Evolutionary conservation across 1,140 invertebrate genomes (phyloP), one percentile per base, ranked within the genome.

Genomic region (Camponotus floridanus): DNA sequence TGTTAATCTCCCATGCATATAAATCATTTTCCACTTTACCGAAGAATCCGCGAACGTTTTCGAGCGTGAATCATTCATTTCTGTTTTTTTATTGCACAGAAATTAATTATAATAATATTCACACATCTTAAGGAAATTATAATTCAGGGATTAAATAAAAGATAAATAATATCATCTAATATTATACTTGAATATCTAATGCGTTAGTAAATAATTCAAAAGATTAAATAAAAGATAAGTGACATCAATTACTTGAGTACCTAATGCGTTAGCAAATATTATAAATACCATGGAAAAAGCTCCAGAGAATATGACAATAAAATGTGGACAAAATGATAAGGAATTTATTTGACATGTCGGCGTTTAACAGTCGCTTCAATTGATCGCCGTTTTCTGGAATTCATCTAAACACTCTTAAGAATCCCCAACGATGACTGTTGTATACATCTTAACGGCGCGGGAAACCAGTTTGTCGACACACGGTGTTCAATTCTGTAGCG

Each of bases 11-110:
- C 26, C 55, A 61, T 74, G 68, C 79, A 83, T 83, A 74, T 62
- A 83, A 74, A 83, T 83, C 55, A 83, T 73, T 83, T 83, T 83
- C 26, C 55, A 31, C 68, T 73, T 83, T 83, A 61, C 79, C 26
- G 68, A 83, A 83, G 31, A 73, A 83, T 83, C 18, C 31, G 67
- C 39, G n/a, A 31, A 18, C 55, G 55, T 81, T 81, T 81, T 73
- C 18, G 55, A 59, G 51, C 55, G 7, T 74, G 18, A 73, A 62
- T n/a, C 39, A 31, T 36, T 15, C 3, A 31, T 6, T 57, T 2
- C 18, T 7, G 1, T 45, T 45, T 81, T 70, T 71, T 18, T 2
- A 2, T 55, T 48, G 7, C 4, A 15, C 26, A 51, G 3, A 33
- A 78, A 78, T 33, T 26, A 42, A 42, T 15, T 76, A 18, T 55